phyloP scores from a whole-genome alignment of 1,140 invertebrate genomes.

The Apocrypta bakeri region DNA sequence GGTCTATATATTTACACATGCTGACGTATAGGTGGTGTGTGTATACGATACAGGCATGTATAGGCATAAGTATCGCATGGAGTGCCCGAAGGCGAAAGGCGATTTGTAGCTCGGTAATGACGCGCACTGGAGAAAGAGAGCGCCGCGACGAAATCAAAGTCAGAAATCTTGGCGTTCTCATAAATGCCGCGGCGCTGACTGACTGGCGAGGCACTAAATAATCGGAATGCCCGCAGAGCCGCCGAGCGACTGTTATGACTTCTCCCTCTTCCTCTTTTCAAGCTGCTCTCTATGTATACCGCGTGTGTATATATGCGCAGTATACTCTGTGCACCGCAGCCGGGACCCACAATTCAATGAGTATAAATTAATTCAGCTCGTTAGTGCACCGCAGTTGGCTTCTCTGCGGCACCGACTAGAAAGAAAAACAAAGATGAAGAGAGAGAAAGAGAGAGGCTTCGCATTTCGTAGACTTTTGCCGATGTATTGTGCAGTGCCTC shows the following conservation, averaged over 20 bases:
- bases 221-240: constrained; percentile 54
- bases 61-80: too few species aligned
- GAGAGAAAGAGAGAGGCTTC: not conserved
- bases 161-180: constrained; percentile 35
- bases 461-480: not conserved
- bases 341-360: constrained; percentile 56
- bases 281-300: not conserved
- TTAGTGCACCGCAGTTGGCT: constrained; percentile 52
- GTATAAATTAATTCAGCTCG: constrained; percentile 69
- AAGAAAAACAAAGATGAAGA: not conserved
- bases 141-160: constrained; percentile 32
- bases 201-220: constrained; percentile 55
- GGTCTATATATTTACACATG: not conserved
- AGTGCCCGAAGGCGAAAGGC: not conserved
- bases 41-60: not conserved
- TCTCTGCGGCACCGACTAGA: not conserved
- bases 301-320: not conserved
- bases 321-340: constrained; percentile 30
- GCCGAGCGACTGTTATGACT: constrained; percentile 59
- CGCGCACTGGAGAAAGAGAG: constrained; percentile 9
- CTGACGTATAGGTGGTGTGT: too few species aligned
- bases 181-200: constrained; percentile 5
- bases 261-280: constrained; percentile 51
- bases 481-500: not conserved
- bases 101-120: constrained; percentile 41